Percentiles rank a stretch among this genome's conserved stretches.
Evolutionary conservation across 2,888 invertebrate genomes (phyloP).

Genomic region (Tridacna gigas): DNA sequence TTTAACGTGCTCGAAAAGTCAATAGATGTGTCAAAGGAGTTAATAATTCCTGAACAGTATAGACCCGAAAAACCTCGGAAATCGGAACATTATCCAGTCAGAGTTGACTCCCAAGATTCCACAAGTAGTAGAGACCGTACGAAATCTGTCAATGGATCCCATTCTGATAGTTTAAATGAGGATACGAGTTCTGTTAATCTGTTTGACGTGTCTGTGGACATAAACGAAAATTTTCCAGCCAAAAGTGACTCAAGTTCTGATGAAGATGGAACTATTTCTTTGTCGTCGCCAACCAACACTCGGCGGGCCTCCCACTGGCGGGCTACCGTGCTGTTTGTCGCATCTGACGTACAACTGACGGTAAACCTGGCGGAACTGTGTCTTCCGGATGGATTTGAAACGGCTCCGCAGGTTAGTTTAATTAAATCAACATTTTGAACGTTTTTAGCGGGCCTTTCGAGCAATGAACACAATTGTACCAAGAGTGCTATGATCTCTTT

Average conservation of each 20-base stretch:
- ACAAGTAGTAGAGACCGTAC: not conserved
- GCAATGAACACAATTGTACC: too few species aligned
- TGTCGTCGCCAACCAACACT: slow-evolving; percentile 19
- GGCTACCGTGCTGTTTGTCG: slow-evolving; percentile 72
- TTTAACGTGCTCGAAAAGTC: slow-evolving; percentile 46
- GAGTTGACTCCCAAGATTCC: not conserved
- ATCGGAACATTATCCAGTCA: slow-evolving; percentile 1
- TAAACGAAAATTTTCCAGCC: slow-evolving; percentile 25
- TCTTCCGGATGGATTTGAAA: slow-evolving; percentile 63
- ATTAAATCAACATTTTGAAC: not conserved
- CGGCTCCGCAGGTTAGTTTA: slow-evolving; percentile 42
- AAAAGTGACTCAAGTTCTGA: not conserved
- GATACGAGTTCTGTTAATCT: not conserved
- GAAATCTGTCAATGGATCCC: not conserved
- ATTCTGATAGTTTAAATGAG: not conserved
- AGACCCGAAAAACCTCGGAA: not conserved
- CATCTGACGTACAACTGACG: slow-evolving; percentile 72
- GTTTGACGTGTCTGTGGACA: slow-evolving; percentile 62
- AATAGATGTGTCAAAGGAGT: slow-evolving; percentile 52
- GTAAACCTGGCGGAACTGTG: slow-evolving; percentile 71
- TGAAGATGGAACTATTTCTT: slow-evolving; percentile 11
- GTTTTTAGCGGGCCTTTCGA: too few species aligned
- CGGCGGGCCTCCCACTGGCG: slow-evolving; percentile 71
- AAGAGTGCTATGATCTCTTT: too few species aligned
- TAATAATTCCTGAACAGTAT: slow-evolving; percentile 38